Evolutionary conservation across 2,113 vertebrate genomes (phyloP), one percentile per base, ranked within the genome.

Genomic region (Sinocyclocheilus grahami): DNA sequence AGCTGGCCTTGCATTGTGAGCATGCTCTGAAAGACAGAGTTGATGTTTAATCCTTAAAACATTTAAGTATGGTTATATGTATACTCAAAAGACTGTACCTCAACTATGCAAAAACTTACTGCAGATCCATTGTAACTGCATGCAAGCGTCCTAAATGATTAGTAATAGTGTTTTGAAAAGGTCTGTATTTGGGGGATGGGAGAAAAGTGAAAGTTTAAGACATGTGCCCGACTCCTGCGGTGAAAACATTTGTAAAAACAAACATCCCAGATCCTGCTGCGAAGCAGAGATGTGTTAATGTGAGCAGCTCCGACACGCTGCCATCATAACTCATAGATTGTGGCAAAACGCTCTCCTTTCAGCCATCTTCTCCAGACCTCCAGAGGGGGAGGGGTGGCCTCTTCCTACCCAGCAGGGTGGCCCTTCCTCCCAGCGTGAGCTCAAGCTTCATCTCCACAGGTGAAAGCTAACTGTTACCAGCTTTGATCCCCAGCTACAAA

Each of bases 401-500:
- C 90, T 94, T 93, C 93, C 92, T 90, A 84, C 93, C 87, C 94
- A 93, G 93, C 93, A 93, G 94, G 93, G 90, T 92, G 71, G 82
- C 91, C 89, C 75, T 74, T 89, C 93, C 91, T 92, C 89, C 89
- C 89, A 89, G 89, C 91, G 89, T 94, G 92, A 94, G 91, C 89
- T 91, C 93, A 93, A 93, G 93, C 86, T 90, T 93, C 33, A 13
- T 82, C 94, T 94, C 94, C 85, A 85, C 94, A 95, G 95, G 94
- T 86, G 88, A 95, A 95, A 94, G 93, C 95, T 94, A 95, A 95
- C 95, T 93, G 92, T 93, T 91, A 93, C 89, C 90, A 89, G 92
- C 95, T 96, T 96, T 96, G 95, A 96, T 95, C 95, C 94, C 93
- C 90, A 80, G 88, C 87, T 92, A 93, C 93, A 93, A 93, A 92